phyloP scores from a whole-genome alignment of 2,888 invertebrate species.

The Philereme vetulata region DNA sequence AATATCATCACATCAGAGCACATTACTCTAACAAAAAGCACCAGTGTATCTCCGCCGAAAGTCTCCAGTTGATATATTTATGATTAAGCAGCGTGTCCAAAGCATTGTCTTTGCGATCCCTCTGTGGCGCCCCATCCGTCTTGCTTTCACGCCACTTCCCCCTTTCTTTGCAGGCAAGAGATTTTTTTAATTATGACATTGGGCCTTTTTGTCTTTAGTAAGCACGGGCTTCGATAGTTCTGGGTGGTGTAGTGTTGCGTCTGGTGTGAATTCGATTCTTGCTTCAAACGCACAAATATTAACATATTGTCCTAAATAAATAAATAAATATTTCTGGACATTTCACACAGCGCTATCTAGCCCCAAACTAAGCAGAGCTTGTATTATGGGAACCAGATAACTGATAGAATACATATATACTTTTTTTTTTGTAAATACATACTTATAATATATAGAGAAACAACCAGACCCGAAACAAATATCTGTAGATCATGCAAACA shows the following conservation, averaged over 20 bases:
- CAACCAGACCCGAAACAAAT: no score
- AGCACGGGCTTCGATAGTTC: slow-evolving; percentile 38
- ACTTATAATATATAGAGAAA: no score
- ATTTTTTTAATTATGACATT: slow-evolving; percentile 84
- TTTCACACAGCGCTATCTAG: no score
- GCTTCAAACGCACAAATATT: neutral
- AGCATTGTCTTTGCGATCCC: slow-evolving; percentile 79
- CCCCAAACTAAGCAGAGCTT: no score
- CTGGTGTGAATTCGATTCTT: slow-evolving; percentile 48
- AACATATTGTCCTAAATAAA: no score
- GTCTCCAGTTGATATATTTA: slow-evolving; percentile 81
- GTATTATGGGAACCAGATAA: no score
- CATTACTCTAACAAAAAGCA: neutral
- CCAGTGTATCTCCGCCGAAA: slow-evolving; percentile 49
- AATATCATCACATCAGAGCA: no score
- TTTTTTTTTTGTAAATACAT: no score
- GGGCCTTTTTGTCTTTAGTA: slow-evolving; percentile 77
- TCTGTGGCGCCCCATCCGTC: slow-evolving; percentile 80
- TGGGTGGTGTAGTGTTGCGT: slow-evolving; percentile 12
- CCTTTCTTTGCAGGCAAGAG: slow-evolving; percentile 81
- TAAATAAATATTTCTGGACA: no score
- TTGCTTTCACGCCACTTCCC: slow-evolving; percentile 79
- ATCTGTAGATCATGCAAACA: no score
- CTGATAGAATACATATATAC: no score
- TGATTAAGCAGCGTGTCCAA: slow-evolving; percentile 79